Evolutionary conservation across 2,888 invertebrate genomes (phyloP).

Genomic region (Labia minor): DNA sequence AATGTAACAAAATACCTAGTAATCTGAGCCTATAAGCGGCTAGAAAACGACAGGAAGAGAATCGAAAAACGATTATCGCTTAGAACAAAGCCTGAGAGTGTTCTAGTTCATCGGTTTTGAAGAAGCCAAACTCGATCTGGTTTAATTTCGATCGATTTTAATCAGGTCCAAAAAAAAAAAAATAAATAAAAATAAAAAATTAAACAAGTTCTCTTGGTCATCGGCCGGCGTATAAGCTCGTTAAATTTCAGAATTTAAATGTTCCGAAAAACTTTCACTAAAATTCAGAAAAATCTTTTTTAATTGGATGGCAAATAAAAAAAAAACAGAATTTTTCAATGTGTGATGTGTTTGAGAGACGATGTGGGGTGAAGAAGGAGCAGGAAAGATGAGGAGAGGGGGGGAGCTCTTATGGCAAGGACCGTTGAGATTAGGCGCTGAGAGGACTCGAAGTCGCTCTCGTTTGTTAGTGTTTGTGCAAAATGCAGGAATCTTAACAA

Average conservation of each 20-base stretch:
- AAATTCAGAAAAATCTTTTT: background rate
- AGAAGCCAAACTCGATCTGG: background rate
- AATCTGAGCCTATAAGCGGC: background rate
- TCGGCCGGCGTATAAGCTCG: background rate
- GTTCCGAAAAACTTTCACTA: background rate
- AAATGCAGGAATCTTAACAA: conserved; percentile 13
- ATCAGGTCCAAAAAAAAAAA: background rate
- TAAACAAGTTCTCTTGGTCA: conserved; percentile 1
- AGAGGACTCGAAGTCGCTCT: no score
- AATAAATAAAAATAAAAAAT: background rate
- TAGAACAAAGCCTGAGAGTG: background rate
- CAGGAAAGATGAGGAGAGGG: no score
- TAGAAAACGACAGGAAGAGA: no score
- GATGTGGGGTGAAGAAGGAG: no score
- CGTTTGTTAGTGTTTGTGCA: background rate
- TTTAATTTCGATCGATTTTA: background rate
- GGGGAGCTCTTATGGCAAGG: no score
- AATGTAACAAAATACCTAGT: background rate
- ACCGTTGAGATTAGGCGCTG: no score
- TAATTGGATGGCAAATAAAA: conserved; percentile 13
- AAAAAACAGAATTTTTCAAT: no score
- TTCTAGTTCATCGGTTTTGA: background rate
- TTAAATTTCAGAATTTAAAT: background rate
- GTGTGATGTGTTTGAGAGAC: no score
- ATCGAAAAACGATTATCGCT: background rate